These are phyloP conservation scores for Pavo muticus DNA, from an alignment of 2,113 vertebrate species.

Conservation along the genomic window DNA sequence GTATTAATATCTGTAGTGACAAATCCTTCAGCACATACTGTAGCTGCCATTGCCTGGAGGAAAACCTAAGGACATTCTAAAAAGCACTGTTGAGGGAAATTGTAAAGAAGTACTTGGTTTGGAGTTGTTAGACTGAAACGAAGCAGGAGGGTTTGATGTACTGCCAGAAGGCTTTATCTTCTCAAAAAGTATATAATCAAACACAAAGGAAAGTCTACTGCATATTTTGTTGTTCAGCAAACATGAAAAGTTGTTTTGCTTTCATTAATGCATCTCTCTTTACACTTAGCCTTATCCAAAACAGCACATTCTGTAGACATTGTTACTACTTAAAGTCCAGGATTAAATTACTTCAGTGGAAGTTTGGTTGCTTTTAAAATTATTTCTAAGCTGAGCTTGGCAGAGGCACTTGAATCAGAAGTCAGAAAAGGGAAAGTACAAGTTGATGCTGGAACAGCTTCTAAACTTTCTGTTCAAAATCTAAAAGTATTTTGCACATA, in stretches of 20 bases:
- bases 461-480: neutral
- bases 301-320: constrained; percentile 25
- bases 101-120: constrained; percentile 46
- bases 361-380: neutral
- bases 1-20: constrained; percentile 57
- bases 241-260: constrained; percentile 66
- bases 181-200: constrained; percentile 65
- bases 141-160: constrained; percentile 60
- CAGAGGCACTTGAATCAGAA: neutral
- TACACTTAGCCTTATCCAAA: constrained; percentile 55
- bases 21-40: constrained; percentile 58
- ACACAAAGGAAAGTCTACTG: constrained; percentile 42
- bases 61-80: constrained; percentile 76
- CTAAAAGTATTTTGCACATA: neutral
- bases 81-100: constrained; percentile 28
- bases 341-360: constrained; percentile 47
- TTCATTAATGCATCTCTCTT: constrained; percentile 56
- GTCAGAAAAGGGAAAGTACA: neutral
- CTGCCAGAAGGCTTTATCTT: constrained; percentile 73
- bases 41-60: constrained; percentile 68
- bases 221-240: constrained; percentile 57
- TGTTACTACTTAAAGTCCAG: constrained; percentile 14
- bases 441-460: neutral
- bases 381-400: neutral
- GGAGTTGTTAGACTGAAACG: constrained; percentile 63